Evolutionary conservation across 2,113 vertebrate species (phyloP).

Genomic region (Etheostoma spectabile): DNA sequence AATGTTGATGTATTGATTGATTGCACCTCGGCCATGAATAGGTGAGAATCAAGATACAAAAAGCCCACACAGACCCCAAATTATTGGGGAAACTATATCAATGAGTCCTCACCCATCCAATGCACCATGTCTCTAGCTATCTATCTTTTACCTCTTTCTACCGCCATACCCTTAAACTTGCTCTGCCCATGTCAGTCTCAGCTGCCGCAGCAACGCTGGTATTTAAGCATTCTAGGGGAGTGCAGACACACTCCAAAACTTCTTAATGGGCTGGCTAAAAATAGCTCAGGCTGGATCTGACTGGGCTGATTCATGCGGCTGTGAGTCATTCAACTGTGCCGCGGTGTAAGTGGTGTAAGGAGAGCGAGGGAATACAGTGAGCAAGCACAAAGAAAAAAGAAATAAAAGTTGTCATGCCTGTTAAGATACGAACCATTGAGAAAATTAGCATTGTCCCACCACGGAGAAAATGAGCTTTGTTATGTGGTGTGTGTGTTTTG

Average conservation of each 20-base stretch:
- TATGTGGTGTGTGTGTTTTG: not conserved
- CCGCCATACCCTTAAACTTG: conserved; percentile 18
- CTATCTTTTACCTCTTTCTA: conserved; percentile 13
- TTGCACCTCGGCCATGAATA: not conserved
- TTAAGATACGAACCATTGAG: conserved; percentile 43
- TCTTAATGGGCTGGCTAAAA: conserved; percentile 83
- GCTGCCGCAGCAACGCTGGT: conserved; percentile 76
- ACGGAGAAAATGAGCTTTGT: conserved; percentile 20
- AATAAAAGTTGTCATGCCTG: conserved; percentile 60
- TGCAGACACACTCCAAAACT: conserved; percentile 82
- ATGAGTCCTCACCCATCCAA: conserved; percentile 8
- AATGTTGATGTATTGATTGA: too few relatives aligned
- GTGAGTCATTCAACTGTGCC: conserved; percentile 80
- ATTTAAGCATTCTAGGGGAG: conserved; percentile 80
- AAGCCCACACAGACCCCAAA: not conserved
- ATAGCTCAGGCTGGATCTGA: conserved; percentile 78
- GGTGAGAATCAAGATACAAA: not conserved
- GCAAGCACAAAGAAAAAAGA: conserved; percentile 41
- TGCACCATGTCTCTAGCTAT: conserved; percentile 31
- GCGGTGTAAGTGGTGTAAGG: conserved; percentile 58
- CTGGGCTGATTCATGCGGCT: conserved; percentile 79
- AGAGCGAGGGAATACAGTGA: conserved; percentile 61
- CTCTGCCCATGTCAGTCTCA: conserved; percentile 55
- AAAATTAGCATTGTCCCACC: conserved; percentile 43
- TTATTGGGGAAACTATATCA: not conserved